Evolutionary conservation across 2,113 vertebrate genomes (phyloP).

Genomic region (Oreotrochilus melanogaster): DNA sequence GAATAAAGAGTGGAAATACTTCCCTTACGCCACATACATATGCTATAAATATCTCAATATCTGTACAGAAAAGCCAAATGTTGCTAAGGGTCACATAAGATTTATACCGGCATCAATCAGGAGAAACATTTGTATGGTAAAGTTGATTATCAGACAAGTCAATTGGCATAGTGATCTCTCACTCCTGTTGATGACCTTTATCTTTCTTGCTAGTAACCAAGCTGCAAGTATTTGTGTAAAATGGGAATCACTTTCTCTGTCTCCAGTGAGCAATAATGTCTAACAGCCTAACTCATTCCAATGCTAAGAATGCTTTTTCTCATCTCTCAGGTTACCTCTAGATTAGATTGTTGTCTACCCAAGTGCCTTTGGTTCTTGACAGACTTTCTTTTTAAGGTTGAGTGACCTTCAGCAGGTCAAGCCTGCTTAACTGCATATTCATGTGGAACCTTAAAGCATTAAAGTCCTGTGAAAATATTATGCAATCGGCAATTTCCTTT

Average conservation of each 20-base stretch:
- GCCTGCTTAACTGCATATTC: neutral
- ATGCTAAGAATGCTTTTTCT: neutral
- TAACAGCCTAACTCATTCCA: neutral
- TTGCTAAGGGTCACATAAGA: neutral
- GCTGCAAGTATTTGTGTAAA: neutral
- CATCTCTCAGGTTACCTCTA: neutral
- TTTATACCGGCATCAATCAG: neutral
- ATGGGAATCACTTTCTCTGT: neutral
- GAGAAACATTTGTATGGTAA: neutral
- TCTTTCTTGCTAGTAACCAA: neutral
- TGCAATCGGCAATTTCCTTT: neutral
- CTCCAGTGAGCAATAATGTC: neutral
- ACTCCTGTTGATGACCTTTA: neutral
- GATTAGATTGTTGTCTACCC: neutral
- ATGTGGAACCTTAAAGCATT: neutral
- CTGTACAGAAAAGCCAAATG: neutral
- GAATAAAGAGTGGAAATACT: conserved; percentile 65
- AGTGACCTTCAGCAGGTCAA: neutral
- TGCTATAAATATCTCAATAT: conserved; percentile 6
- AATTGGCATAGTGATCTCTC: neutral
- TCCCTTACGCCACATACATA: neutral
- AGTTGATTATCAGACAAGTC: neutral
- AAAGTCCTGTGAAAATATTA: neutral
- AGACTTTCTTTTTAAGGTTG: neutral
- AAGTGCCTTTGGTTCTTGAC: neutral